phyloP scores from a whole-genome alignment of 1,140 invertebrate species.

The Chironomus tepperi region DNA sequence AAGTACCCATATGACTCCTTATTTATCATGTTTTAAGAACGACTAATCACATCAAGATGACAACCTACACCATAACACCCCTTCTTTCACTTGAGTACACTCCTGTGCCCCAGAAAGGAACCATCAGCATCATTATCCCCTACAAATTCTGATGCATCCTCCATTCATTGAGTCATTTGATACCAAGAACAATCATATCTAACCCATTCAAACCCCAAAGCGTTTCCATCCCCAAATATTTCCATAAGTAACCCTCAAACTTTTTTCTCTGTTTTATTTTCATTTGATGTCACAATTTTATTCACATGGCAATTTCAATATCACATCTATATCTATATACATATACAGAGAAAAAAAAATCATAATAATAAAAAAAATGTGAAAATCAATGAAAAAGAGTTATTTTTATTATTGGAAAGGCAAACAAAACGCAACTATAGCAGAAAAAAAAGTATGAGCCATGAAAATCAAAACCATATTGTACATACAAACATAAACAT shows the following conservation, averaged over 20 bases:
- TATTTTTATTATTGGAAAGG: conserved; percentile 1
- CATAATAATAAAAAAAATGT: background rate
- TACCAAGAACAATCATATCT: too few species aligned
- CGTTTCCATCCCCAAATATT: too few species aligned
- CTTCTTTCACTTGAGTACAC: too few species aligned
- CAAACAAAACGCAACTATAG: background rate
- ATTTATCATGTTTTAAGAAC: too few species aligned
- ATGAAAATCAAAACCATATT: conserved; percentile 10
- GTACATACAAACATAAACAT: background rate
- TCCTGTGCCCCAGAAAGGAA: too few species aligned
- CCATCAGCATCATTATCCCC: too few species aligned
- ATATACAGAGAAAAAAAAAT: background rate
- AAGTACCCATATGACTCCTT: too few species aligned
- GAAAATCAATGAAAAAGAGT: conserved; percentile 8
- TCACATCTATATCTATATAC: background rate
- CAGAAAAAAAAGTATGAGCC: background rate
- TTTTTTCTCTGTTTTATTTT: conserved; percentile 1
- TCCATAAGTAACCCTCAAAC: background rate
- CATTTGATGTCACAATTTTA: background rate
- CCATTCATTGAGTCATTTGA: too few species aligned
- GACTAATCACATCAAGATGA: too few species aligned
- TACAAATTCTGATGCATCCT: too few species aligned
- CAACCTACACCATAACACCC: too few species aligned
- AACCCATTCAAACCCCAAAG: too few species aligned
- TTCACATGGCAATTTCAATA: background rate